phyloP scores from a whole-genome alignment of 2,113 vertebrate species.

The Thermophis baileyi region DNA sequence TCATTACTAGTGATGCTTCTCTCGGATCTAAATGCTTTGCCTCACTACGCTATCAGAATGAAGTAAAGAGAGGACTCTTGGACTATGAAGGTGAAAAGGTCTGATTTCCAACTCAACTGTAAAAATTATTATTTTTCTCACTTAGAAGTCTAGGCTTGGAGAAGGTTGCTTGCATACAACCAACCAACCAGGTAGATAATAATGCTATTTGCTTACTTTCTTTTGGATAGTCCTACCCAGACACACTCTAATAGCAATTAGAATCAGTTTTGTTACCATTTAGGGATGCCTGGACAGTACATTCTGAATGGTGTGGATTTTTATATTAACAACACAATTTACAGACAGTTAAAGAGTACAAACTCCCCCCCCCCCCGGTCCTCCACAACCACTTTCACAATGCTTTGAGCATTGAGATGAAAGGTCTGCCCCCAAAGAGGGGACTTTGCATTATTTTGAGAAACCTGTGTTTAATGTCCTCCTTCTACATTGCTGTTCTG shows the following conservation, averaged over 20 bases:
- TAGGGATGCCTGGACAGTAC: neutral
- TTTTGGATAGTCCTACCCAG: neutral
- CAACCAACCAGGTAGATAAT: constrained; percentile 8
- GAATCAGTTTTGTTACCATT: neutral
- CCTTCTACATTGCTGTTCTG: constrained; percentile 25
- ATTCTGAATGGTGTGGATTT: neutral
- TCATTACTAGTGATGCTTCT: neutral
- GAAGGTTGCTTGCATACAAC: neutral
- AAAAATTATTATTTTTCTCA: constrained; percentile 11
- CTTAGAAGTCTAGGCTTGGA: constrained; percentile 11
- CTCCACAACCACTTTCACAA: neutral
- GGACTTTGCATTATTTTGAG: constrained; percentile 12
- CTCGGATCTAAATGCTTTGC: neutral
- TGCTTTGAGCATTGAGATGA: neutral
- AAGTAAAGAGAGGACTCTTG: constrained; percentile 19
- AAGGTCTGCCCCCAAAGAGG: neutral
- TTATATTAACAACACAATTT: neutral
- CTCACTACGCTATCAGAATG: rapidly evolving
- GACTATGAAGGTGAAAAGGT: neutral
- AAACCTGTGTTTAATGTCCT: constrained; percentile 33
- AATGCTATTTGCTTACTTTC: neutral
- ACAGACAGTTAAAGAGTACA: neutral
- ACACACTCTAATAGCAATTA: neutral
- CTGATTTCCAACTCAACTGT: neutral
- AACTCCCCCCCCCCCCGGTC: neutral